Conservation (phyloP, 2,888 invertebrate species). For the Microchrysa polita region DNA sequence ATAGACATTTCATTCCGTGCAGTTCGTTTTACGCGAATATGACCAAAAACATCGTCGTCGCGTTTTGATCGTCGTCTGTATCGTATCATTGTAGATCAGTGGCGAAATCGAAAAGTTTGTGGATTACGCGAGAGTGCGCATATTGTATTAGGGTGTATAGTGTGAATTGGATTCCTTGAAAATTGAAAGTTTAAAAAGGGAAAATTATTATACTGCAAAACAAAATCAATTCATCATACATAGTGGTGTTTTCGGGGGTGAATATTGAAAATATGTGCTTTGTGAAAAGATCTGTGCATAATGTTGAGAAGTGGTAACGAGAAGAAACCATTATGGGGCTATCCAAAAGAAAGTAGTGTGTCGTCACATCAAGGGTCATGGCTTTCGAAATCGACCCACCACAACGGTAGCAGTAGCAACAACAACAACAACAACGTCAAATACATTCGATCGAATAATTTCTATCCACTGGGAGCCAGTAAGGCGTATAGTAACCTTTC, state of each 20-base stretch:
- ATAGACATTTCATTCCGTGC: neutral
- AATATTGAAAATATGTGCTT: slow-evolving; percentile 31
- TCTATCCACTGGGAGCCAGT: slow-evolving; percentile 12
- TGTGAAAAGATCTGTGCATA: slow-evolving; percentile 33
- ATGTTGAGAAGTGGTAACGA: slow-evolving; percentile 40
- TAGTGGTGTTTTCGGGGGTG: slow-evolving; percentile 7
- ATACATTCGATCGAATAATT: slow-evolving; percentile 30
- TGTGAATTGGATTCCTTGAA: neutral
- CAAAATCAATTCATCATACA: no score
- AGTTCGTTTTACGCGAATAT: neutral
- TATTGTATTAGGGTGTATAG: neutral
- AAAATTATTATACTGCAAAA: neutral
- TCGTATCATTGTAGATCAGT: no score
- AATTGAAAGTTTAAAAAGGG: neutral
- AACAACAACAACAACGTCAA: slow-evolving; percentile 15
- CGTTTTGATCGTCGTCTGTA: neutral
- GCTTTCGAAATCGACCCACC: slow-evolving; percentile 34
- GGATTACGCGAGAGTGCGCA: neutral
- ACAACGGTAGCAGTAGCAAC: neutral
- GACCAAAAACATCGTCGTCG: neutral
- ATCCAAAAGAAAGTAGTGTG: slow-evolving; percentile 38
- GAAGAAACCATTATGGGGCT: slow-evolving; percentile 29
- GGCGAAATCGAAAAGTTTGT: no score
- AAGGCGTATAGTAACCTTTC: slow-evolving; percentile 24
- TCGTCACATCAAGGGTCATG: slow-evolving; percentile 34